Percentiles rank a stretch among this genome's conserved stretches.
These are phyloP conservation scores for Rosalia funebris DNA, from an alignment of 2,888 invertebrate species.

Conservation along the genomic window DNA sequence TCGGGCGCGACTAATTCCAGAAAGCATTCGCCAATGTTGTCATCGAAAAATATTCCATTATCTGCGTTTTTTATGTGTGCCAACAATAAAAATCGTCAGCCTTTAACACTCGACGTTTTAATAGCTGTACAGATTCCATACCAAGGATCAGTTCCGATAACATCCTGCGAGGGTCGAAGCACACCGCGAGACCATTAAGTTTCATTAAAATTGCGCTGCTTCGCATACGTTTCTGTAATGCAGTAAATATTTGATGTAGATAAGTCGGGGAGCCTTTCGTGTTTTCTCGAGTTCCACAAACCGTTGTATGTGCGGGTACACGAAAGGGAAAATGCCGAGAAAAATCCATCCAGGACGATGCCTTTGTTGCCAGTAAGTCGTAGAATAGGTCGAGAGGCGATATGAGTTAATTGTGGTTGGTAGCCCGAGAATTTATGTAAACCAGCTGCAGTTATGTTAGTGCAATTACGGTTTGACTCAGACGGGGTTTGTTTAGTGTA, in stretches of 20 bases:
- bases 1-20: too few species aligned
- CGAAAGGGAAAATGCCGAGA: conserved; percentile 11
- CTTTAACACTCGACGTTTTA: not conserved
- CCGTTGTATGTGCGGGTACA: not conserved
- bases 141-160: not conserved
- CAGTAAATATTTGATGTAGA: conserved; percentile 23
- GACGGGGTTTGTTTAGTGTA: not conserved
- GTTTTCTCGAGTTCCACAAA: conserved; percentile 8
- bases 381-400: not conserved
- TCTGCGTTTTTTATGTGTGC: too few species aligned
- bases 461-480: not conserved
- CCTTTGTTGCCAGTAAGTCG: conserved; percentile 16
- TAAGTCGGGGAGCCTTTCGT: conserved; percentile 1
- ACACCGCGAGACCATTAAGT: not conserved
- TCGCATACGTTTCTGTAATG: not conserved
- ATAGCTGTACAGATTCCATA: not conserved
- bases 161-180: not conserved
- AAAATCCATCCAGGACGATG: not conserved
- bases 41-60: too few species aligned
- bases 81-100: not conserved
- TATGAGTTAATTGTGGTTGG: not conserved
- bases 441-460: not conserved
- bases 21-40: too few species aligned
- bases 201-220: conserved; percentile 4
- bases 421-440: not conserved